phyloP scores from a whole-genome alignment of 2,888 invertebrate genomes.

The Actias luna region DNA sequence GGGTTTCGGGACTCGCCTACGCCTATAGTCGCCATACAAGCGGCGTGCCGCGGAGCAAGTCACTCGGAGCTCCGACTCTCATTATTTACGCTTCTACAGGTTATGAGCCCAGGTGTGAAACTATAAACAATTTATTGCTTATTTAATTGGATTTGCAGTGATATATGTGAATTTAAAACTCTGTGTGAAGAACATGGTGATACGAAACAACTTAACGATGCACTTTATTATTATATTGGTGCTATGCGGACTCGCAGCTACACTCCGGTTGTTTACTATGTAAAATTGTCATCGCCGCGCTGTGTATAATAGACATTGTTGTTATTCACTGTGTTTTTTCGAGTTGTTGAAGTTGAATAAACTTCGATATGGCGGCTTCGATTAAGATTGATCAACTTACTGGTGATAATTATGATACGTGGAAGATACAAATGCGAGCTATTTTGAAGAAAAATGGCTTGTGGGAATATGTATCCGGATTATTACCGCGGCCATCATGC shows the following conservation, averaged over 20 bases:
- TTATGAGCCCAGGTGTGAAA: too few relatives aligned
- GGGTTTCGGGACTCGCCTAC: too few relatives aligned
- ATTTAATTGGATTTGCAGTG: not conserved
- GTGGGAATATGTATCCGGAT: slow-evolving; percentile 25
- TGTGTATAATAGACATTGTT: not conserved
- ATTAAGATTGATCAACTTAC: slow-evolving; percentile 20
- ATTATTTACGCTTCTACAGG: too few relatives aligned
- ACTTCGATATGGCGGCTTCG: slow-evolving; percentile 14
- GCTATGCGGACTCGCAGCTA: too few relatives aligned
- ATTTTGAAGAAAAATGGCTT: slow-evolving; percentile 28
- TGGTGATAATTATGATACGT: slow-evolving; percentile 24
- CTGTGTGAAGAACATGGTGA: not conserved
- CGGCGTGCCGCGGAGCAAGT: too few relatives aligned
- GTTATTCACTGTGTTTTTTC: too few relatives aligned
- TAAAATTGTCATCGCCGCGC: not conserved
- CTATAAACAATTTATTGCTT: not conserved
- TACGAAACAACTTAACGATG: not conserved
- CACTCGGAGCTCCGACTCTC: too few relatives aligned
- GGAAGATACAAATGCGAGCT: slow-evolving; percentile 28
- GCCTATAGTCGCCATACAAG: too few relatives aligned
- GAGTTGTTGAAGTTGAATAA: slow-evolving; percentile 4
- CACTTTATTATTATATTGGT: too few relatives aligned
- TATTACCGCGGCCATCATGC: slow-evolving; percentile 9
- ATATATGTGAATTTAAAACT: not conserved
- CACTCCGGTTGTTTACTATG: too few relatives aligned